Conservation (phyloP, 2,797 vertebrate species). For the Tenualosa thibaudeaui region DNA sequence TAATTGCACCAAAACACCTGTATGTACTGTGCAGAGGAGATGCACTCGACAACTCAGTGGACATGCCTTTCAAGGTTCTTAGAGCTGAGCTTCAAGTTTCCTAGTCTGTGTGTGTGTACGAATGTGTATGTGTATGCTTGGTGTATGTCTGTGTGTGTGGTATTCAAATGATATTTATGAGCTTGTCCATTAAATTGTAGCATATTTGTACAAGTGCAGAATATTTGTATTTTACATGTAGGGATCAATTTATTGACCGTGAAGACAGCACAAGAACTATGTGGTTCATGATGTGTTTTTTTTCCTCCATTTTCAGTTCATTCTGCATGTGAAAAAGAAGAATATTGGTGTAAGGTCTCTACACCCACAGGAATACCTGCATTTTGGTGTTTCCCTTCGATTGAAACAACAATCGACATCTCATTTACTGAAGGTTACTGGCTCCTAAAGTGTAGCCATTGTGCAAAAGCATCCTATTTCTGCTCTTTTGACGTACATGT, state of each 20-base stretch:
- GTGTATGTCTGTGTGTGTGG: background rate
- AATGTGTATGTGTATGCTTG: background rate
- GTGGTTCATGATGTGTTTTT: background rate
- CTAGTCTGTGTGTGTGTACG: background rate
- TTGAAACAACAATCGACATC: background rate
- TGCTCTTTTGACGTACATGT: background rate
- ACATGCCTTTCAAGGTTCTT: background rate
- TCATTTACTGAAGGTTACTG: background rate
- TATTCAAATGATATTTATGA: constrained; percentile 35
- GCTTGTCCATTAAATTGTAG: constrained; percentile 49
- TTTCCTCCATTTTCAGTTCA: constrained; percentile 6
- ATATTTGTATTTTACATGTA: background rate
- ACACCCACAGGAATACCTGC: constrained; percentile 23
- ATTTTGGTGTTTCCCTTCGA: constrained; percentile 15
- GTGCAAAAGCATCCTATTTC: constrained; percentile 15
- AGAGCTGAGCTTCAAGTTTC: background rate
- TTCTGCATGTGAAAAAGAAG: constrained; percentile 33
- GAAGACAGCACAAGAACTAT: background rate
- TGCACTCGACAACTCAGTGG: background rate
- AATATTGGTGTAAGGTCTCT: background rate
- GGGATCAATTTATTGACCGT: background rate
- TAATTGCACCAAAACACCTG: background rate
- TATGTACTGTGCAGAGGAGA: background rate
- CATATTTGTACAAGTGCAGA: constrained; percentile 32
- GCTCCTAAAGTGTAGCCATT: background rate